Evolutionary conservation across 92 coral and sea anemone genomes (phyloP).

Genomic region (Zoanthus sociatus): DNA sequence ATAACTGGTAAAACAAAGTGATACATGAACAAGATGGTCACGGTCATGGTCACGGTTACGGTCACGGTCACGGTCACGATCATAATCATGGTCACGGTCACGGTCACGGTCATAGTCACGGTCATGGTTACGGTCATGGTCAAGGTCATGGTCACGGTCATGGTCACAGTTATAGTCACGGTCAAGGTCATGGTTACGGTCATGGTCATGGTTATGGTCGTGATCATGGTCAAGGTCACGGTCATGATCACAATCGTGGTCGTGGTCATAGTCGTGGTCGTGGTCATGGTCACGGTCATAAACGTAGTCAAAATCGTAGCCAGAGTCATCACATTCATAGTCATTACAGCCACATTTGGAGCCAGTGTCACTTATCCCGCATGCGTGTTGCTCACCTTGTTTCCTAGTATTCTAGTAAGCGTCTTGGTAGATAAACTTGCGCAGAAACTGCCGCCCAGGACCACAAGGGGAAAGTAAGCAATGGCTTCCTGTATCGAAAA

Average conservation of each 20-base stretch:
- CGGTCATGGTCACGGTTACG: too few species aligned
- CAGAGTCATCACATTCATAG: too few species aligned
- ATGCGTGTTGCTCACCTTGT: constrained; percentile 63
- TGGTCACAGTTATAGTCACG: background rate
- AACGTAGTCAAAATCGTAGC: too few species aligned
- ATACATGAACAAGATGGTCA: background rate
- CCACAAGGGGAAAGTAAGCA: constrained; percentile 84
- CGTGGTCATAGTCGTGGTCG: too few species aligned
- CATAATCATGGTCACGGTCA: background rate
- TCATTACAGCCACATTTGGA: background rate
- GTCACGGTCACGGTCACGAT: too few species aligned
- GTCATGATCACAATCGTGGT: too few species aligned
- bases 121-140: background rate
- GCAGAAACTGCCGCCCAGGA: constrained; percentile 76
- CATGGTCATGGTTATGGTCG: too few species aligned
- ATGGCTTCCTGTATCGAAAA: constrained; percentile 55
- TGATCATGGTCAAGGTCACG: too few species aligned
- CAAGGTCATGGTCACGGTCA: background rate
- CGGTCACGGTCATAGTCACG: too few species aligned
- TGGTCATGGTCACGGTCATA: too few species aligned
- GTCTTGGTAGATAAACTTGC: constrained; percentile 80
- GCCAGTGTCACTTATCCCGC: background rate
- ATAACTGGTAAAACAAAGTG: too few species aligned
- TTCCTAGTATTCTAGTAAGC: constrained; percentile 73
- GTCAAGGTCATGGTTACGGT: too few species aligned